Evolutionary conservation across 2,797 vertebrate genomes (phyloP), one percentile per base, ranked within the genome.

Genomic region (Vespertilio murinus): DNA sequence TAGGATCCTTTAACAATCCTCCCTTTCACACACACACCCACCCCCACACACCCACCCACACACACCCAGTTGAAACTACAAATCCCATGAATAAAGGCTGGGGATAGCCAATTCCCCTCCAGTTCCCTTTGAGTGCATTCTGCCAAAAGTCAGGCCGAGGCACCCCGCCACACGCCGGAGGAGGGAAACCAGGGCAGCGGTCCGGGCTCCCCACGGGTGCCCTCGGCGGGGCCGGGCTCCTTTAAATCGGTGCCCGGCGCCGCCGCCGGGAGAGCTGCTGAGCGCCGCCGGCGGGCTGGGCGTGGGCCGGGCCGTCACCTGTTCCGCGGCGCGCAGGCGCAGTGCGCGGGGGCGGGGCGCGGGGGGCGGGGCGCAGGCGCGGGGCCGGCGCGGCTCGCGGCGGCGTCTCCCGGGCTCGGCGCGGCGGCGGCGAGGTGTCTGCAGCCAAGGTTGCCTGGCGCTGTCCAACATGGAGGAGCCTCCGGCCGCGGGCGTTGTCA

Each of bases 301-400:
- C 75, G 88, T 38, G 52, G 89, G 33, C 98, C 97, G 97, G 95
- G 97, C 96, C 98, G 98, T 98, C 98, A 97, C 98, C 98, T 98
- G 98, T 98, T 95, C 97, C 95, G 88, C 94, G 78, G 88, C 0
- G 45, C 18, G 71, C 99, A 97, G 98, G 99, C 99, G 99, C 99
- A 97, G 52, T 97, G 90, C 78, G 85, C 33, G 78, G 92, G 87
- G 92, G 94, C 71, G 94, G 94, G 94, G 94, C 81, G 54, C 67
- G 35, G 93, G 56, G 93, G 97, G 97, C 52, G 95, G 88, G 91
- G 95, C 10, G 92, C 56, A 88, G 90, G 97, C 77, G 82, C 91
- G 83, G 59, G 88, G 96, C 82, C 61, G 95, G 93, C 85, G 25
- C 69, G 11, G 84, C 95, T 91, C 56, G 97, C 45, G 45, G 45